Evolutionary conservation across 2,797 vertebrate species (phyloP).

Genomic region (Oceanodroma leucorhoa): DNA sequence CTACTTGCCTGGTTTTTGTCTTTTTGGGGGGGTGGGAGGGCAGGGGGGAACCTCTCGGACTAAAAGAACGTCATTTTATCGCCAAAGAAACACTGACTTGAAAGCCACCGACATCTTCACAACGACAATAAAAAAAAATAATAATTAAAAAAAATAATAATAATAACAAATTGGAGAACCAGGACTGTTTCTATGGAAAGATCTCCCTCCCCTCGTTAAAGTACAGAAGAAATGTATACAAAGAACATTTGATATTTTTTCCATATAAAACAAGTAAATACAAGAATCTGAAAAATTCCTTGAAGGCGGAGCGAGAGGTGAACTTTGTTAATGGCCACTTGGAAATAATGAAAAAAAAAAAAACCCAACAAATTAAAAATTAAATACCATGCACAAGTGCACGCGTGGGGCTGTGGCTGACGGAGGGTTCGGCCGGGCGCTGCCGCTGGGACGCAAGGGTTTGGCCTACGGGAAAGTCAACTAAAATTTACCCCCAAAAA

Average conservation of each 20-base stretch:
- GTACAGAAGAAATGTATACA: conserved; percentile 61
- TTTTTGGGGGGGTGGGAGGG: not conserved
- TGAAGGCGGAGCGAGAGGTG: conserved; percentile 66
- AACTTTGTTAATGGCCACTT: conserved; percentile 28
- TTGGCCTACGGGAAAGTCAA: conserved; percentile 5
- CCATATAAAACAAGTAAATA: conserved; percentile 76
- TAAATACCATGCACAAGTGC: conserved; percentile 44
- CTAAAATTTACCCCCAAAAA: not conserved
- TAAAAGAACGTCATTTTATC: conserved; percentile 59
- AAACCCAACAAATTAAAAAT: not conserved
- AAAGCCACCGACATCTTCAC: conserved; percentile 73
- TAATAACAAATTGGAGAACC: conserved; percentile 58
- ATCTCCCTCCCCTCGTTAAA: conserved; percentile 43
- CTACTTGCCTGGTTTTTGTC: conserved; percentile 58
- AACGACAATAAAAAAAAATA: conserved; percentile 70
- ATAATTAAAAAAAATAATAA: conserved; percentile 39
- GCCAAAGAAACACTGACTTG: conserved; percentile 58
- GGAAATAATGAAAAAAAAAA: not conserved
- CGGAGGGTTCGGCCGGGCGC: not conserved
- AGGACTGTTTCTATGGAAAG: conserved; percentile 58
- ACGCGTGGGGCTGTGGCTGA: not conserved
- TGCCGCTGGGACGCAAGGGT: not conserved
- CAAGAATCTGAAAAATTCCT: conserved; percentile 67
- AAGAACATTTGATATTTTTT: conserved; percentile 63
- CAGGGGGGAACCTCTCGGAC: conserved; percentile 12